Percentiles rank a stretch among this genome's conserved stretches.
Conservation (phyloP, 2,888 invertebrate species). For the Tromatobia lineatoria region DNA sequence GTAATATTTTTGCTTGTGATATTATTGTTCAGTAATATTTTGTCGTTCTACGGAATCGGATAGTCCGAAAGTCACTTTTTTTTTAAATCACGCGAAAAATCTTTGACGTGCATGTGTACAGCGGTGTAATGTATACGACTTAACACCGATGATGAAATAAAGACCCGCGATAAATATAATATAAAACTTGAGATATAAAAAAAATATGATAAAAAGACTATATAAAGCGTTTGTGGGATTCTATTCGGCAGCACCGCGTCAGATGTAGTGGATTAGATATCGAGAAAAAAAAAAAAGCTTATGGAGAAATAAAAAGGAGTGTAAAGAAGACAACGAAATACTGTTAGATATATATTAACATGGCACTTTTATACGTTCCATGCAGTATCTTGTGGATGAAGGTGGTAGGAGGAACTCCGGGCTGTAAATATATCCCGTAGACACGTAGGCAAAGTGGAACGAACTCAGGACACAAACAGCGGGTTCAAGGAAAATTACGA, state of each 20-base stretch:
- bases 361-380: neutral
- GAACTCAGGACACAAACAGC: constrained; percentile 55
- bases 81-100: no score
- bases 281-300: neutral
- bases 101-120: no score
- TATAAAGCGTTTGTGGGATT: neutral
- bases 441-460: constrained; percentile 58
- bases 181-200: neutral
- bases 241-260: no score
- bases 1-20: no score
- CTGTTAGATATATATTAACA: neutral
- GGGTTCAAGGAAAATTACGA: constrained; percentile 71
- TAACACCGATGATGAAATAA: no score
- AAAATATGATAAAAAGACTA: neutral
- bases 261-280: constrained; percentile 14
- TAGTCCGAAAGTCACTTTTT: no score
- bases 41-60: no score
- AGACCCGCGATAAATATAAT: no score
- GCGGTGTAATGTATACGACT: no score
- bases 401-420: constrained; percentile 43
- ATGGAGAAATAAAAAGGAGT: constrained; percentile 1
- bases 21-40: no score
- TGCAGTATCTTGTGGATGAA: constrained; percentile 5
- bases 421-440: constrained; percentile 61
- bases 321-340: neutral